A percentile compares a stretch with the other conserved stretches of the same genome.
Conservation (phyloP, 2,888 invertebrate genomes). For the Lepas anatifera region DNA sequence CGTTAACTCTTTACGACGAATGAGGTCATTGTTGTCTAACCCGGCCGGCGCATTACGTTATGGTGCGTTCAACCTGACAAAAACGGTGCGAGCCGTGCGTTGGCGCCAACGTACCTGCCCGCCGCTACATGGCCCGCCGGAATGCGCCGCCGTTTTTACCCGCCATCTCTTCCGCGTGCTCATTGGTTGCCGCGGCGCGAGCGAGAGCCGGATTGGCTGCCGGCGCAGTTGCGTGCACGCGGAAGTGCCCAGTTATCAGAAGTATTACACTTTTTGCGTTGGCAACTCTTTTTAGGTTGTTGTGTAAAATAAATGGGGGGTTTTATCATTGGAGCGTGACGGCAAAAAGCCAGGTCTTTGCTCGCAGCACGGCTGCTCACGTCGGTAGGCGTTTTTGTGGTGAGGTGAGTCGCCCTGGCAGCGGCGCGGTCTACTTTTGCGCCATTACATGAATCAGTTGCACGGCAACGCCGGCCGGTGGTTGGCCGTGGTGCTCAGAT, state of each 20-base stretch:
- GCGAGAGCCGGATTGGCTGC: background rate
- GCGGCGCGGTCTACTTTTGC: slow-evolving; percentile 1
- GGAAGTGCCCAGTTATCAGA: slow-evolving; percentile 3
- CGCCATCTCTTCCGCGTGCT: background rate
- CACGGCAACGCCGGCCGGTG: background rate
- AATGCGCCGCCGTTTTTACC: background rate
- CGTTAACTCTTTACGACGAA: background rate
- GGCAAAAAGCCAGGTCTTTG: slow-evolving; percentile 1
- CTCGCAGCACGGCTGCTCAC: background rate
- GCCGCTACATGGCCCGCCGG: background rate
- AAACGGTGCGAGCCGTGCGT: background rate
- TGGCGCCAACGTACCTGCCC: background rate
- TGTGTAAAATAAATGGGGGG: slow-evolving; percentile 5
- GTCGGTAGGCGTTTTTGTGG: background rate
- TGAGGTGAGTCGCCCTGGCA: too few species aligned
- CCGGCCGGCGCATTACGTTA: slow-evolving; percentile 3
- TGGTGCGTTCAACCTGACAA: slow-evolving; percentile 8
- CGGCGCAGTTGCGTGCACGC: background rate
- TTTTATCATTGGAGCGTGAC: background rate
- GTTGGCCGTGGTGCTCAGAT: background rate
- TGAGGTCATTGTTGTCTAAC: slow-evolving; percentile 9
- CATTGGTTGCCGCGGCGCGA: background rate
- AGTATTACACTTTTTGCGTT: slow-evolving; percentile 1
- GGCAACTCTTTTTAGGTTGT: slow-evolving; percentile 3
- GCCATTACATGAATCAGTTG: background rate